phyloP scores from a whole-genome alignment of 1,140 invertebrate genomes.

The Neotoxoptera formosana region DNA sequence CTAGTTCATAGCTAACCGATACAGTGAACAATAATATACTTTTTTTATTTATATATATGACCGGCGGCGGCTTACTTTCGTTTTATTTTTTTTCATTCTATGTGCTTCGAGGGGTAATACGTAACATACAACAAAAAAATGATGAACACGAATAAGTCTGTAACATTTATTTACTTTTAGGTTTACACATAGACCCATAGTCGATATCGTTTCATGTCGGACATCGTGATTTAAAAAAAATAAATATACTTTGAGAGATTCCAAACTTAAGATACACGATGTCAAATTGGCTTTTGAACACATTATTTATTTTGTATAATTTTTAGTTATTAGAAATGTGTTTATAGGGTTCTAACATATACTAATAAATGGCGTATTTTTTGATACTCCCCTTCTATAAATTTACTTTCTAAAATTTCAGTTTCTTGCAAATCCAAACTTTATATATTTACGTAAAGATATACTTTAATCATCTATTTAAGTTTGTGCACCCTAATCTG shows the following conservation, averaged over 20 bases:
- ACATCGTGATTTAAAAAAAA: background rate
- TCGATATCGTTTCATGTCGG: background rate
- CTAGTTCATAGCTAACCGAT: conserved; percentile 1
- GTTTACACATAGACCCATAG: background rate
- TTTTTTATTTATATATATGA: background rate
- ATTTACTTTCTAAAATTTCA: background rate
- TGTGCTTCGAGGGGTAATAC: background rate
- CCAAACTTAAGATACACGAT: background rate
- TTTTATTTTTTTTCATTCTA: background rate
- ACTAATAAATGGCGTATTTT: background rate
- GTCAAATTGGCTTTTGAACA: background rate
- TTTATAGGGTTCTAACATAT: background rate
- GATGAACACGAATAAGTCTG: background rate
- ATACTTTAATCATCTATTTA: background rate
- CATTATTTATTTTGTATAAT: background rate
- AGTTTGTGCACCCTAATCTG: background rate
- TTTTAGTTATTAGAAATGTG: background rate
- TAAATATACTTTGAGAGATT: background rate
- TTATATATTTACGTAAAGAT: background rate
- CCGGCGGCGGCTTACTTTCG: conserved; percentile 7
- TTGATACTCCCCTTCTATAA: background rate
- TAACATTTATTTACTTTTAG: background rate
- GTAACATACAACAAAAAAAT: conserved; percentile 5
- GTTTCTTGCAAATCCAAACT: background rate
- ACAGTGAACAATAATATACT: conserved; percentile 8